Percentiles rank a stretch among this genome's conserved stretches.
These are phyloP conservation scores for Alviniconcha strummeri DNA, from an alignment of 2,888 invertebrate species.

Conservation along the genomic window DNA sequence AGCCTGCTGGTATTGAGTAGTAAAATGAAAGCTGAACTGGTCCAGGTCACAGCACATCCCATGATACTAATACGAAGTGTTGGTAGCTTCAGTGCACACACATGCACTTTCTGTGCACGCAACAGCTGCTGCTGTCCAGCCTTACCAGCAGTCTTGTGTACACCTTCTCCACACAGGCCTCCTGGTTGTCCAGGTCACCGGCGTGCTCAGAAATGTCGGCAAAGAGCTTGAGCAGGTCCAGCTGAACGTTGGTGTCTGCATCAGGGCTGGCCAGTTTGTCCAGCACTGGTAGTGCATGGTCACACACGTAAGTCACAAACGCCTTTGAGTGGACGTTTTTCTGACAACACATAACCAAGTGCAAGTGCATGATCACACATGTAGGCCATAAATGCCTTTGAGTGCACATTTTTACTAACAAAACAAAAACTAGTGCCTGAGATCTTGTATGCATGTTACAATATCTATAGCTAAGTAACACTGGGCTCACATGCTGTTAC, in stretches of 20 bases:
- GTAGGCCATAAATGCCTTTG: not conserved
- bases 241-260: slow-evolving; percentile 75
- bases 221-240: slow-evolving; percentile 89
- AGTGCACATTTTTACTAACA: too few relatives aligned
- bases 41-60: too few relatives aligned
- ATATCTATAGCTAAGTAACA: too few relatives aligned
- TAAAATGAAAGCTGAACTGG: too few relatives aligned
- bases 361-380: not conserved
- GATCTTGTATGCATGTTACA: too few relatives aligned
- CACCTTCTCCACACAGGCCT: slow-evolving; percentile 84
- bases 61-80: too few relatives aligned
- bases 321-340: slow-evolving; percentile 88
- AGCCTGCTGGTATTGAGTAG: too few relatives aligned
- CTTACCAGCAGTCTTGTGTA: slow-evolving; percentile 86
- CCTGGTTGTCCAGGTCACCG: slow-evolving; percentile 85
- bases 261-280: slow-evolving; percentile 56
- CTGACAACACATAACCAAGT: slow-evolving; percentile 74
- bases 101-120: too few relatives aligned
- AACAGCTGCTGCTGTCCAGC: slow-evolving; percentile 8
- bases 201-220: slow-evolving; percentile 88
- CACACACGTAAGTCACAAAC: slow-evolving; percentile 89
- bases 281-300: slow-evolving; percentile 85
- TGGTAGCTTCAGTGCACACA: too few relatives aligned
- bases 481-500: too few relatives aligned
- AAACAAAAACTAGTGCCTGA: too few relatives aligned